These are phyloP conservation scores for Apodemus speciosus DNA, from an alignment of 2,113 vertebrate species.

Conservation along the genomic window DNA sequence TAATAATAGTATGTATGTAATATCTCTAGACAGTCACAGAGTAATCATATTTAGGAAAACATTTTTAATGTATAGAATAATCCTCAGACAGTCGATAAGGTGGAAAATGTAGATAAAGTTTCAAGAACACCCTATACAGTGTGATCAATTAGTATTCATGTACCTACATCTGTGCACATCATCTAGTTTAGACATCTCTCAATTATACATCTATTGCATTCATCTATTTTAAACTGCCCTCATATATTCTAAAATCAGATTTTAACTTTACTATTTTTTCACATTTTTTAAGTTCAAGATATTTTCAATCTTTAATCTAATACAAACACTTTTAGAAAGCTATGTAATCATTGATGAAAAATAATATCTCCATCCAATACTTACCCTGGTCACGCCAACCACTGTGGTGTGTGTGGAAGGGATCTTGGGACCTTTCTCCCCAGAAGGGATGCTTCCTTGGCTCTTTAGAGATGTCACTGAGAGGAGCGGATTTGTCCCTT, in stretches of 20 bases:
- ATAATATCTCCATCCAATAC: not conserved
- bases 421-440: not conserved
- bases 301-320: not conserved
- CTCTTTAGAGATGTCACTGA: slow-evolving; percentile 32
- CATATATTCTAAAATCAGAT: not conserved
- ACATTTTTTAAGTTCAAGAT: not conserved
- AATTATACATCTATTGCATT: not conserved
- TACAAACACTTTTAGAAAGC: not conserved
- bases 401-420: not conserved
- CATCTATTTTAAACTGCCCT: not conserved
- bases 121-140: not conserved
- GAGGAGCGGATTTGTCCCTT: not conserved
- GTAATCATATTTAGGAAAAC: not conserved
- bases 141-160: not conserved
- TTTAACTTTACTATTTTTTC: slow-evolving; percentile 4
- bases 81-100: not conserved
- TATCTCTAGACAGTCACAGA: not conserved
- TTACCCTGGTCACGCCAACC: not conserved
- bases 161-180: not conserved
- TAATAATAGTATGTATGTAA: not conserved
- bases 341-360: not conserved
- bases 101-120: not conserved
- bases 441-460: not conserved
- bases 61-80: not conserved
- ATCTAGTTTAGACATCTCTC: not conserved